These are phyloP conservation scores for Pogonus chalceus DNA, from an alignment of 1,140 invertebrate genomes.

Conservation along the genomic window DNA sequence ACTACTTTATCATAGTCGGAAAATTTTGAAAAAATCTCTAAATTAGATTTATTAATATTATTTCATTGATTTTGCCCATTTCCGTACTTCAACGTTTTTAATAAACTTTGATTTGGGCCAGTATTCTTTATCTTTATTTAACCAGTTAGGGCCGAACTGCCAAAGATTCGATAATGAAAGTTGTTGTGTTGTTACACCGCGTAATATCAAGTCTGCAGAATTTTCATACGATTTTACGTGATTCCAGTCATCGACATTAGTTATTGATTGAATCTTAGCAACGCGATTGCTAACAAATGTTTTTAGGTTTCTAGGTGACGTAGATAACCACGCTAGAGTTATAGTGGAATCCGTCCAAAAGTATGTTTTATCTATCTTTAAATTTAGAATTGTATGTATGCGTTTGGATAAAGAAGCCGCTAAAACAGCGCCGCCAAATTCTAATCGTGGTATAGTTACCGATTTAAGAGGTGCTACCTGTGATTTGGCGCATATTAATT, in stretches of 20 bases:
- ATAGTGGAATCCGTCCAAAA: constrained; percentile 20
- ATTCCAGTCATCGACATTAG: too few relatives aligned
- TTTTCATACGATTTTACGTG: constrained; percentile 24
- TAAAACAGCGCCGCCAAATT: too few relatives aligned
- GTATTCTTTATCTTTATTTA: constrained; percentile 7
- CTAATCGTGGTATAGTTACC: too few relatives aligned
- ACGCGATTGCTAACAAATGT: too few relatives aligned
- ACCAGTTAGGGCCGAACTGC: constrained; percentile 18
- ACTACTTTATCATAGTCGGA: constrained; percentile 7
- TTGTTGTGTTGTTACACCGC: constrained; percentile 17
- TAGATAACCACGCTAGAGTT: constrained; percentile 16
- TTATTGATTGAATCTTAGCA: too few relatives aligned
- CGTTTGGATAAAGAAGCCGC: too few relatives aligned
- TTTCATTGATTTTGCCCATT: not conserved
- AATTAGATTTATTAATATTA: not conserved
- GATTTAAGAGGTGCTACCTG: too few relatives aligned
- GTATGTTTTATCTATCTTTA: not conserved
- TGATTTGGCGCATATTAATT: too few relatives aligned
- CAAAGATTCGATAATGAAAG: constrained; percentile 15
- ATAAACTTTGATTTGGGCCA: too few relatives aligned
- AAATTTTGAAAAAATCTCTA: constrained; percentile 8
- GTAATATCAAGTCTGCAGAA: constrained; percentile 29
- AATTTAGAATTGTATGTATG: too few relatives aligned
- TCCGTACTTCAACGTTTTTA: not conserved
- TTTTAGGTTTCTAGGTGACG: too few relatives aligned